A percentile compares a stretch with the other conserved stretches of the same genome.
phyloP scores from a whole-genome alignment of 2,113 vertebrate species.

The Trochalopteron elliotii region DNA sequence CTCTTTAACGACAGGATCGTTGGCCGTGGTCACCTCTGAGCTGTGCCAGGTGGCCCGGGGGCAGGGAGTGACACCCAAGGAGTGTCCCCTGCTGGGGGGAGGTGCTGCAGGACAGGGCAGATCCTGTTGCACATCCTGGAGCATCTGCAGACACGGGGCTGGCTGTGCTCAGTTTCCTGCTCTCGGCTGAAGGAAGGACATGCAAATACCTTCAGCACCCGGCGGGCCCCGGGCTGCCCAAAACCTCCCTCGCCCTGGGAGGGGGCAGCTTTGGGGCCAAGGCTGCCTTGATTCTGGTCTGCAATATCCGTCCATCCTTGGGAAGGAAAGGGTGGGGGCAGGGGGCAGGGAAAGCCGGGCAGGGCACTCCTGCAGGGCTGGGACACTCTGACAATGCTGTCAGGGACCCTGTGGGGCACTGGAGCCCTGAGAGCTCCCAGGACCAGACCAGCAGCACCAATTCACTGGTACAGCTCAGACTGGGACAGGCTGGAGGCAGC shows the following conservation, averaged over 20 bases:
- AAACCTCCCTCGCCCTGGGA: background rate
- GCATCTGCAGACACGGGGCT: rapidly evolving
- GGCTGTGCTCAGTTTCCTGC: rapidly evolving
- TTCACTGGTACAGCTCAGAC: background rate
- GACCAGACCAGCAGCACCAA: background rate
- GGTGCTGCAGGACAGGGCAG: background rate
- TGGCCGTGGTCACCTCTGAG: background rate
- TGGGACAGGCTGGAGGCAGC: background rate
- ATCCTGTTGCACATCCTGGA: background rate
- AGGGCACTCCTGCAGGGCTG: background rate
- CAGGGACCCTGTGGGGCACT: background rate
- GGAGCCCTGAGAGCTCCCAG: background rate
- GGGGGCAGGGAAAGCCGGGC: background rate
- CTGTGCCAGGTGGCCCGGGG: background rate
- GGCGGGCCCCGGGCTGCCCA: rapidly evolving
- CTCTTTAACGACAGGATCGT: background rate
- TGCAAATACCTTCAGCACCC: background rate
- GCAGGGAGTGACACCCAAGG: background rate
- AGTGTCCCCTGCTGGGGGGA: background rate
- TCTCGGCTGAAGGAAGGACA: background rate
- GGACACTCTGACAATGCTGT: background rate
- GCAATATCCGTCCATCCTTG: background rate
- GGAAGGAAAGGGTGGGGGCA: background rate
- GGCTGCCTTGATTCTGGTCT: background rate
- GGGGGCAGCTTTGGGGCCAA: background rate